Base-by-base conservation (phyloP, 1,140 invertebrate genomes). In the Drosophila equinoxialis region DNA sequence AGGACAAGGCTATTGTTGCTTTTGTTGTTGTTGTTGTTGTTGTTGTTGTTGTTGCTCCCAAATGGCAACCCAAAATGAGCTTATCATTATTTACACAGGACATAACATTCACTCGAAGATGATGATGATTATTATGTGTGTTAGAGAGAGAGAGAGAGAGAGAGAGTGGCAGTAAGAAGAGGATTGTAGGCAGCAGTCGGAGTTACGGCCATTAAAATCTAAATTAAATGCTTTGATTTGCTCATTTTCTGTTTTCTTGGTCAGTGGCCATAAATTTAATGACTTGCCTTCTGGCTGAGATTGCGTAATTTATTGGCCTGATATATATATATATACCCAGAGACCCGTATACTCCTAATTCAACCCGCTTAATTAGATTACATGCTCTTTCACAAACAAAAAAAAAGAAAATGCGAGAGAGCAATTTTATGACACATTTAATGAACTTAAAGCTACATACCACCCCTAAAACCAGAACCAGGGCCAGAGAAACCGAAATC, bases 171-270 rank as follows among this genome's bases (percentile, higher is more conserved):
- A 6, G 11, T 20, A 30, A 10, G 20, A 17, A 45, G 45, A 23
- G 45, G 20, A 8, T 23, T 51, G 17, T 8, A 51, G 2, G 45
- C 17, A 51, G 17, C 65, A 62, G 65, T 48, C 13, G 42, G 60
- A 60, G 77, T 66, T 51, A 51, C 71, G 71, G 42, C 76, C 74
- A 86, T 87, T 87, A 86, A 89, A 86, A 79, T 79, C 62, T 71
- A 87, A 74, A 89, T 87, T 73, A 83, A 82, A 79, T 68, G 70
- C 76, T 83, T 87, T 86, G 74, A 86, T 86, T 86, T 75, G 60
- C 61, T 37, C 55, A 86, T 86, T 86, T 75, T 55, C 58, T 58
- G 42, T 51, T 48, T 51, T 51, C 39, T 59, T 75, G 69, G 69
- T 74, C 79, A 69, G 45, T 74, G 71, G 61, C 75, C 72, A 86